These are phyloP conservation scores for Hydrotaea cyrtoneurina DNA, from an alignment of 2,888 invertebrate species.

Conservation along the genomic window DNA sequence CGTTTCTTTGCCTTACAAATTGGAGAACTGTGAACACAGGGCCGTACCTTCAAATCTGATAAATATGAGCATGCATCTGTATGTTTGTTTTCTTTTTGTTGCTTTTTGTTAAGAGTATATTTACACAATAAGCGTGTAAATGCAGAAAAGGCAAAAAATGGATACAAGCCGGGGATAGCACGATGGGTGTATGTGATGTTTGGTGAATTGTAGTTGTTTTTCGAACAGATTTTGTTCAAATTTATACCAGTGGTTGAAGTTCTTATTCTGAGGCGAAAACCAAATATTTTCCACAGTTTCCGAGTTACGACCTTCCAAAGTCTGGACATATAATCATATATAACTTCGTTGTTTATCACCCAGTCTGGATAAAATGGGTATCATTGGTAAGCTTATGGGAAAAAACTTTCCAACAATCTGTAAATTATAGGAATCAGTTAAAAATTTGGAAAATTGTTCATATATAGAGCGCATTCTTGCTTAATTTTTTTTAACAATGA, in stretches of 20 bases:
- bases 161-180: neutral
- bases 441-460: too few species aligned
- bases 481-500: too few species aligned
- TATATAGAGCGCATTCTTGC: too few species aligned
- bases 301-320: too few species aligned
- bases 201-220: neutral
- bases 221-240: neutral
- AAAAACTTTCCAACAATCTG: too few species aligned
- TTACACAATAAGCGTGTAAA: constrained; percentile 28
- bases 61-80: neutral
- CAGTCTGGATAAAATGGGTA: too few species aligned
- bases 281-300: too few species aligned
- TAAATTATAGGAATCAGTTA: too few species aligned
- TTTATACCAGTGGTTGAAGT: too few species aligned
- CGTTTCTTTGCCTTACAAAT: neutral
- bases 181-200: neutral
- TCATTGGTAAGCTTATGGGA: too few species aligned
- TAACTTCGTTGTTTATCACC: neutral
- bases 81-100: neutral
- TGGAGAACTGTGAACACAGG: neutral
- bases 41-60: neutral
- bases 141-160: neutral
- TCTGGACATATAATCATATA: too few species aligned
- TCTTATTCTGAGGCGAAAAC: too few species aligned
- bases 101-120: neutral